phyloP scores from a whole-genome alignment of 2,113 vertebrate species.

The Platichthys flesus region DNA sequence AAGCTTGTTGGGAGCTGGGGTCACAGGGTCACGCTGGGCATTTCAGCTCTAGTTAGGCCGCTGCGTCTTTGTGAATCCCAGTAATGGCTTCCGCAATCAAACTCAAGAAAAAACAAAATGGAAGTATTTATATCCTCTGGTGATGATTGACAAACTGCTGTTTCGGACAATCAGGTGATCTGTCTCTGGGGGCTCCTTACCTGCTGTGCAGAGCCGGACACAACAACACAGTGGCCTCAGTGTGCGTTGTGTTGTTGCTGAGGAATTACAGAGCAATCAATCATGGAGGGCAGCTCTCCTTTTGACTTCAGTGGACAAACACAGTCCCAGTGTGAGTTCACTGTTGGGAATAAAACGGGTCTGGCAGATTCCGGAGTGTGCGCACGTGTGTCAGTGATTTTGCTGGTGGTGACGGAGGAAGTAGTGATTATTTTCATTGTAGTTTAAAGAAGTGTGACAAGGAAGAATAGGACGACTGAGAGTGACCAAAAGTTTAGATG shows the following conservation, averaged over 20 bases:
- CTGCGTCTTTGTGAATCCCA: constrained; percentile 65
- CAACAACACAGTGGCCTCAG: constrained; percentile 38
- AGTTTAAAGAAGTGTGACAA: constrained; percentile 26
- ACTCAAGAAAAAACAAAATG: constrained; percentile 79
- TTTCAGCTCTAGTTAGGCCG: constrained; percentile 69
- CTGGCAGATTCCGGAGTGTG: constrained; percentile 29
- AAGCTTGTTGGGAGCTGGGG: constrained; percentile 68
- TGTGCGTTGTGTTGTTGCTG: constrained; percentile 50
- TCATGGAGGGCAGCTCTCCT: constrained; percentile 64
- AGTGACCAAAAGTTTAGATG: background rate
- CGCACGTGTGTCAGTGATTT: background rate
- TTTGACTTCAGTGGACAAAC: constrained; percentile 78
- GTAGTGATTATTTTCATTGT: background rate
- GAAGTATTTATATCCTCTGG: constrained; percentile 75
- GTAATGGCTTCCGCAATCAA: constrained; percentile 81
- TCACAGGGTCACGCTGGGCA: constrained; percentile 60
- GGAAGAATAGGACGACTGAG: background rate
- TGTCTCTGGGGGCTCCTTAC: constrained; percentile 51
- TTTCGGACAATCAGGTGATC: constrained; percentile 31
- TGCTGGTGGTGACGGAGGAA: background rate
- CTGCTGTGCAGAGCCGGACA: constrained; percentile 35
- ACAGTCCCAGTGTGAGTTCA: constrained; percentile 70
- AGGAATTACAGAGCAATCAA: constrained; percentile 71
- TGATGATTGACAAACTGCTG: constrained; percentile 51
- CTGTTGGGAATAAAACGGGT: constrained; percentile 50